Evolutionary conservation across 2,888 invertebrate species (phyloP), one percentile per base, ranked within the genome.

Genomic region (Caenorhabditis japonica): DNA sequence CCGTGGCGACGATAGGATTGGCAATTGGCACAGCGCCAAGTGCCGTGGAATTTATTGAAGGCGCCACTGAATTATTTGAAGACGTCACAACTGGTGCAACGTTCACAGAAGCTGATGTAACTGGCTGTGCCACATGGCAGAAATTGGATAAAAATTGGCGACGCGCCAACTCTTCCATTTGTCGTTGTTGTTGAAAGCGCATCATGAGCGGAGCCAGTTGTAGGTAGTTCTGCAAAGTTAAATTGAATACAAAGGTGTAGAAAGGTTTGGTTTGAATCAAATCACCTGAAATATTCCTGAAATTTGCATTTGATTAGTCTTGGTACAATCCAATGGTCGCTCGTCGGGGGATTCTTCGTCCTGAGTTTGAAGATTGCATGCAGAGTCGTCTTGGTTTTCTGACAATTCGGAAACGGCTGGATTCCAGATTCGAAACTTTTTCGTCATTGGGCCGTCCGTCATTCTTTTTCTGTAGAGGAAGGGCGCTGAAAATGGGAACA

Each of bases 361-460:
- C n/a, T 55, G 71, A 8, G 60, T 41, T 23, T 17, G 27, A 7
- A 34, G 19, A 13, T 36, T 43, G 10, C 10, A 51, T 17, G 41
- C 44, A 0, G 44, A 15, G 4, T 53, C 44, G 3, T 46, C 53
- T 10, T 55, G 56, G 41, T 70, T 52, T 43, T 71, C 62, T 19
- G 43, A 44, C 5, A 38, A n/a, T 15, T 69, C 69, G 8, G 46
- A 27, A 4, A 83, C 33, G 3, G 79, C 83, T n/a, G 83, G 83
- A 61, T 83, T 83, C 83, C 83, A 83, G 15, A 83, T 76, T 19
- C 78, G 76, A 23, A 75, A 49, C 36, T 81, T 81, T 60, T 83
- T 83, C 0, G 76, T 38, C n/a, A 78, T 36, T 15, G 82, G 78
- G 23, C 68, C 81, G 30, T 76, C 79, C 23, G 58, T 72, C 78